A percentile compares a stretch with the other conserved stretches of the same genome.
Conservation (phyloP, 2,113 vertebrate species). For the Phocoena phocoena region DNA sequence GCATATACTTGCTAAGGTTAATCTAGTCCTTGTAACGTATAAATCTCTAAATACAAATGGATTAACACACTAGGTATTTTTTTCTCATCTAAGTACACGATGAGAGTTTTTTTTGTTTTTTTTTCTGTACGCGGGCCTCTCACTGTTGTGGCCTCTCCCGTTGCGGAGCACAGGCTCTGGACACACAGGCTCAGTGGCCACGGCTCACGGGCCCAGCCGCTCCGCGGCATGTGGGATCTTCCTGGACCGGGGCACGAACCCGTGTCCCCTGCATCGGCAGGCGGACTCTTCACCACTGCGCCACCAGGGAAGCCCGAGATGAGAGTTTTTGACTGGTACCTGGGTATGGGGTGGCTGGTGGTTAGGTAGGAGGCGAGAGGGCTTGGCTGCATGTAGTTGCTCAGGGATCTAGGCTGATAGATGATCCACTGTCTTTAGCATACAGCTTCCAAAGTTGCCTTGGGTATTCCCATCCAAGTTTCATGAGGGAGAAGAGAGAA, state of each 20-base stretch:
- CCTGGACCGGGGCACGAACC: no score
- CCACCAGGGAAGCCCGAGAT: neutral
- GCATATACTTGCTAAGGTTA: neutral
- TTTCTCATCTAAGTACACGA: neutral
- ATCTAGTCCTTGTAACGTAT: neutral
- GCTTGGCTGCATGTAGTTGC: neutral
- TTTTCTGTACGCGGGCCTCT: fast-evolving
- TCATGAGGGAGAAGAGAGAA: neutral
- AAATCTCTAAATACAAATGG: neutral
- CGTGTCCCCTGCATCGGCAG: no score
- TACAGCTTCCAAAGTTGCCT: neutral
- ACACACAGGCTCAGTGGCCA: no score
- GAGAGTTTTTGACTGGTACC: neutral
- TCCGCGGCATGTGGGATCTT: no score
- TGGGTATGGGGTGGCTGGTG: neutral
- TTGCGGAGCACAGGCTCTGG: no score
- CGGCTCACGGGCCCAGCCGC: no score
- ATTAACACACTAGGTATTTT: neutral
- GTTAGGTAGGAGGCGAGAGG: neutral
- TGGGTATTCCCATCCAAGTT: neutral
- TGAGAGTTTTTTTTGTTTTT: neutral
- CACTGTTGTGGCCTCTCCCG: no score
- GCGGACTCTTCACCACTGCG: no score
- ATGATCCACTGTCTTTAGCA: neutral
- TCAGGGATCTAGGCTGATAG: neutral